Evolutionary conservation across 2,797 vertebrate species (phyloP).

Genomic region (Heteromormyrus szaboi): DNA sequence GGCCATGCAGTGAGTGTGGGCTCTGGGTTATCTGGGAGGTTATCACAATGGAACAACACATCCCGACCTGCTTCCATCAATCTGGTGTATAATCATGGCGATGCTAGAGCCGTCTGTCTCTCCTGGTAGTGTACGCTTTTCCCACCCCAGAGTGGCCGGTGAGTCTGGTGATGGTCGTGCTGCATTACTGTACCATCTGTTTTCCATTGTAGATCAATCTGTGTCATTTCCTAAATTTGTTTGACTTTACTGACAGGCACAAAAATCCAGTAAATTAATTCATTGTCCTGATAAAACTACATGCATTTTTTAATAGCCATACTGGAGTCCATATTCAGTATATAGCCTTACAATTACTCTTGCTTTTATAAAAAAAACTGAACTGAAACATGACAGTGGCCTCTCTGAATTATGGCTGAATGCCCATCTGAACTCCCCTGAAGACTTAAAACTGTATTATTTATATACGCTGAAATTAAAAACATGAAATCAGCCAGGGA

Average conservation of each 20-base stretch:
- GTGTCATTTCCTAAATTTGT: neutral
- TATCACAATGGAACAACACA: constrained; percentile 42
- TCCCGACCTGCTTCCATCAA: constrained; percentile 38
- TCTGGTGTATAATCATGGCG: constrained; percentile 20
- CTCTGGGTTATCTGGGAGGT: constrained; percentile 39
- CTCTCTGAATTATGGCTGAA: neutral
- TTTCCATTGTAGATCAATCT: neutral
- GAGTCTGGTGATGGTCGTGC: neutral
- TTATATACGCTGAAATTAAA: neutral
- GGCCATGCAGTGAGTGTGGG: neutral
- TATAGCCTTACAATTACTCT: neutral
- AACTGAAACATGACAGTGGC: neutral
- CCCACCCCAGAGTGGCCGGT: neutral
- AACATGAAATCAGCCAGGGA: neutral
- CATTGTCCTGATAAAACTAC: neutral
- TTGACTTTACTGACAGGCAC: neutral
- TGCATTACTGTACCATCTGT: neutral
- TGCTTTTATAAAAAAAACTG: neutral
- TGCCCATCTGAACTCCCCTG: neutral
- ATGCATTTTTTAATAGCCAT: neutral
- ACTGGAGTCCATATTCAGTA: neutral
- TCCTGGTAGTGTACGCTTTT: neutral
- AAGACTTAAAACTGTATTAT: neutral
- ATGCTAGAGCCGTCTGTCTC: constrained; percentile 19
- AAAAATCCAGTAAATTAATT: neutral